Evolutionary conservation across 2,888 invertebrate genomes (phyloP), one percentile per base, ranked within the genome.

Genomic region (Alsophila aescularia): DNA sequence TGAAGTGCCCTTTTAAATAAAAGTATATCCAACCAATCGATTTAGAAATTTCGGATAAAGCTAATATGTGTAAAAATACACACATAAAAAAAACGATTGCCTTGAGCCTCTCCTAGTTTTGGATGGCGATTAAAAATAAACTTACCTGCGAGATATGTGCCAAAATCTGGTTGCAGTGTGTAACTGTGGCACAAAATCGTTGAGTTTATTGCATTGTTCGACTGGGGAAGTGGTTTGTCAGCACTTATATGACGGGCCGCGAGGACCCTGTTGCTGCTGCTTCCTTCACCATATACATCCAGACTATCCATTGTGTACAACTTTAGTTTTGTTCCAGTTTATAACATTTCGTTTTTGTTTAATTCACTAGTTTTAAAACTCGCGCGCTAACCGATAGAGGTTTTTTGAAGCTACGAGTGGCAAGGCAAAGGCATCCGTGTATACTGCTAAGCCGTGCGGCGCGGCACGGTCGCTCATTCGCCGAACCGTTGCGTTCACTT

Each of bases 111-210:
- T n/a, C n/a, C n/a, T n/a, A n/a, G n/a, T 21, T 21, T 21, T 21
- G 21, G 10, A 29, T 29, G 9, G 9, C 6, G 31, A 4, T 14
- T 4, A 39, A 32, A 52, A 31, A 40, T 45, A 35, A 44, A 45
- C 48, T 77, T 83, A 92, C 92, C 92, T 84, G 80, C 66, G 42
- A 80, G 73, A 66, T 92, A 91, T 13, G 87, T 69, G 37, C 67
- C 69, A 54, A 90, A 83, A 70, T 88, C 86, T 12, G 92, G 92
- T 60, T 83, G 76, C 55, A 83, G 71, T 63, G 77, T 87, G 69
- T 84, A 83, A 39, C 73, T 81, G 69, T 84, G 77, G 70, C 91
- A 91, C 64, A 85, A 69, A 14, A 86, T 64, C n/a, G 85, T 82
- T 15, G 87, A 79, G 61, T 90, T 90, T 49, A 88, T 72, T 32